Conservation (phyloP, 2,888 invertebrate species). For the Frankliniella fusca region DNA sequence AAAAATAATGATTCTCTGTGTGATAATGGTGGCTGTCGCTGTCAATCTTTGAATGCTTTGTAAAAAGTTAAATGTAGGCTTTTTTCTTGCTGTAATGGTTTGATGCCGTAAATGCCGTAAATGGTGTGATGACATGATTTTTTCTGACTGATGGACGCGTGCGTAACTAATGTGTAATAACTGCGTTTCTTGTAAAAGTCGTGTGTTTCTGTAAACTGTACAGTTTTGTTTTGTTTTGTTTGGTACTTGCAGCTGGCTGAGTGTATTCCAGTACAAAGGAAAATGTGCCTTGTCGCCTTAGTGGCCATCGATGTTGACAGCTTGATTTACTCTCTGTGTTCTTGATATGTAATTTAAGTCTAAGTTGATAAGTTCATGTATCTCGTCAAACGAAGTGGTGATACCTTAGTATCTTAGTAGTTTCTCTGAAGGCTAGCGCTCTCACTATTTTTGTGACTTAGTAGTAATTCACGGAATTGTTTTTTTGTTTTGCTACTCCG, state of each 20-base stretch:
- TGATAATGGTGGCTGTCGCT: neutral
- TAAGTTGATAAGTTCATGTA: neutral
- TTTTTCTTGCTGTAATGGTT: neutral
- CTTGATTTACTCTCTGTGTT: neutral
- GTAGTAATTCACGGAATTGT: neutral
- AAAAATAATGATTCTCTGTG: neutral
- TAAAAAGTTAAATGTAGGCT: neutral
- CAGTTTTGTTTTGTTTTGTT: neutral
- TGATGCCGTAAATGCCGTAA: neutral
- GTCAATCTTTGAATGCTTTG: neutral
- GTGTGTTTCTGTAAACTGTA: neutral
- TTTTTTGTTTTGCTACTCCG: neutral
- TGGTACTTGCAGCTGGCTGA: neutral
- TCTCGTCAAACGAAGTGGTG: conserved; percentile 19
- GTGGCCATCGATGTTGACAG: neutral
- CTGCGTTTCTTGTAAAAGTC: neutral
- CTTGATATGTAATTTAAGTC: neutral
- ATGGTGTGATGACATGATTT: neutral
- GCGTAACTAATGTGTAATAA: neutral
- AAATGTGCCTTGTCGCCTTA: neutral
- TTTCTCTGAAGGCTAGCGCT: neutral
- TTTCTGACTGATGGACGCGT: neutral
- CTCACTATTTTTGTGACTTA: neutral
- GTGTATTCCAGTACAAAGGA: neutral
- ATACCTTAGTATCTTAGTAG: neutral